These are phyloP conservation scores for Drosophila tanythrix DNA, from an alignment of 2,888 invertebrate species.

Conservation along the genomic window DNA sequence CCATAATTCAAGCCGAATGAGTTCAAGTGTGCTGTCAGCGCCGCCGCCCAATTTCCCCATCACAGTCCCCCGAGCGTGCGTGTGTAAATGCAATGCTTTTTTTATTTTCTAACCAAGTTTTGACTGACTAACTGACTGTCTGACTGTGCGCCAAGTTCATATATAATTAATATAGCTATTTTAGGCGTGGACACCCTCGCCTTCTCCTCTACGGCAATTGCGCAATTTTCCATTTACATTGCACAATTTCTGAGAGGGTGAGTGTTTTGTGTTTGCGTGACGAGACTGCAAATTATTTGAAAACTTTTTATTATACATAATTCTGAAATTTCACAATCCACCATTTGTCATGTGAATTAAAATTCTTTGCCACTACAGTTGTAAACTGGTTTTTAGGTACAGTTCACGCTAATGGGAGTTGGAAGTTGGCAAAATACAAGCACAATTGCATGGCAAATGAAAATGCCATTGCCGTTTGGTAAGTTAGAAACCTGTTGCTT, in stretches of 20 bases:
- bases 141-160: slow-evolving; percentile 61
- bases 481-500: slow-evolving; percentile 44
- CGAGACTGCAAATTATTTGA: slow-evolving; percentile 37
- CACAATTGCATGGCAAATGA: slow-evolving; percentile 43
- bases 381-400: slow-evolving; percentile 39
- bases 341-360: background rate
- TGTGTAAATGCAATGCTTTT: slow-evolving; percentile 46
- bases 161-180: slow-evolving; percentile 68
- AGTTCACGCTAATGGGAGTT: slow-evolving; percentile 37
- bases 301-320: slow-evolving; percentile 7
- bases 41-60: slow-evolving; percentile 21
- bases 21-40: slow-evolving; percentile 66
- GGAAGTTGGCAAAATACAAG: slow-evolving; percentile 12
- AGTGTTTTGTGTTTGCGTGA: slow-evolving; percentile 40
- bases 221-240: slow-evolving; percentile 62
- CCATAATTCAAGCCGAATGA: slow-evolving; percentile 41
- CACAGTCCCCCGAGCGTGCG: slow-evolving; percentile 26
- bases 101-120: slow-evolving; percentile 35
- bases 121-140: slow-evolving; percentile 18
- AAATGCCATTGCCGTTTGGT: slow-evolving; percentile 38
- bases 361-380: background rate
- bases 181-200: slow-evolving; percentile 42
- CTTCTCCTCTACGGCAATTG: slow-evolving; percentile 37
- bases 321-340: slow-evolving; percentile 21
- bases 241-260: slow-evolving; percentile 35